Percentiles rank a stretch among this genome's conserved stretches.
Evolutionary conservation across 2,797 vertebrate genomes (phyloP).

Genomic region (Acomys russatus): DNA sequence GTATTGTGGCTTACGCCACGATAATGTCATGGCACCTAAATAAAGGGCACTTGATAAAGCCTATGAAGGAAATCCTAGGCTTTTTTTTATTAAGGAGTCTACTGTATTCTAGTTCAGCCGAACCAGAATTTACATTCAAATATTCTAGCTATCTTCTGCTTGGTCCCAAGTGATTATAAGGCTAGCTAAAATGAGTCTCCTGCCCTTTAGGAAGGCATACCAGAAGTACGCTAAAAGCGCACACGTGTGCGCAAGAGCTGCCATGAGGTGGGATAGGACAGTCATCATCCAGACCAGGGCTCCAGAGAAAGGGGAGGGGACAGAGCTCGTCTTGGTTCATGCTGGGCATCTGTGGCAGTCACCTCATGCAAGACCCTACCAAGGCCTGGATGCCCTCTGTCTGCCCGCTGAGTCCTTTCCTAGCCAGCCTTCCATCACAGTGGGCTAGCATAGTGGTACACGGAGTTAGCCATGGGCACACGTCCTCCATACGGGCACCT

Average conservation of each 20-base stretch:
- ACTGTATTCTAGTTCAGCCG: background rate
- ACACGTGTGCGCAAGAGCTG: no score
- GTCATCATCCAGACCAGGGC: background rate
- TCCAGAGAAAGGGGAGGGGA: background rate
- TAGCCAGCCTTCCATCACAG: background rate
- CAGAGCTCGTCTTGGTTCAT: no score
- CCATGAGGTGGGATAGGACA: background rate
- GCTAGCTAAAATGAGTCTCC: background rate
- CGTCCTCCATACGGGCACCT: background rate
- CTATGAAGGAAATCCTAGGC: background rate
- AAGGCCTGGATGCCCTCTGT: background rate
- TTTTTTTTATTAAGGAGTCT: background rate
- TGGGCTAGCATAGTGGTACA: background rate
- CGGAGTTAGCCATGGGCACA: background rate
- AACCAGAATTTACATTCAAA: background rate
- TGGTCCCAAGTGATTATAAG: background rate
- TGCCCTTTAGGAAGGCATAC: background rate
- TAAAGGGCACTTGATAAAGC: background rate
- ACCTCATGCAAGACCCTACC: background rate
- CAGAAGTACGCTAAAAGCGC: background rate
- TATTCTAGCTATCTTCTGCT: background rate
- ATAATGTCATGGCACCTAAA: background rate
- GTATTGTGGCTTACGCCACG: accelerated
- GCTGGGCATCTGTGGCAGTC: background rate
- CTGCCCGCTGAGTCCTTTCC: background rate